Percentiles rank a stretch among this genome's conserved stretches.
These are phyloP conservation scores for Halichoeres trimaculatus DNA, from an alignment of 2,113 vertebrate species.

Conservation along the genomic window DNA sequence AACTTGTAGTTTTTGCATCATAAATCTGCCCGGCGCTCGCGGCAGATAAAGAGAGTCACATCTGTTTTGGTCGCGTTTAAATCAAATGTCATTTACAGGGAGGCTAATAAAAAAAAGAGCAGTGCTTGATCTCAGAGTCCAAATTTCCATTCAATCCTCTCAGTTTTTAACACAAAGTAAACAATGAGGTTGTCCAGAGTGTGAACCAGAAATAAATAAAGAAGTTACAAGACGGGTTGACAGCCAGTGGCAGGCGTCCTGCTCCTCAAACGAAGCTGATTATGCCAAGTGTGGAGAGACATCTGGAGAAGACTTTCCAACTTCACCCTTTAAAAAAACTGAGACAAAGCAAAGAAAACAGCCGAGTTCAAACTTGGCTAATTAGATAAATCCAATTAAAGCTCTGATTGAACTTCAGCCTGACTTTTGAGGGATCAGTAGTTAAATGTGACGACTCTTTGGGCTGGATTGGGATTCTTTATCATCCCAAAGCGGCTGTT, in stretches of 20 bases:
- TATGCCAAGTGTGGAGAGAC: slow-evolving; percentile 14
- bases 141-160: slow-evolving; percentile 6
- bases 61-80: slow-evolving; percentile 57
- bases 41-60: slow-evolving; percentile 54
- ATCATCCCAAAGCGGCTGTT: too few species aligned
- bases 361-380: too few species aligned
- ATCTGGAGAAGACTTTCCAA: slow-evolving; percentile 31
- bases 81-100: slow-evolving; percentile 58
- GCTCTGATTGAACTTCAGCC: too few species aligned
- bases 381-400: too few species aligned
- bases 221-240: slow-evolving; percentile 13
- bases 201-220: slow-evolving; percentile 13
- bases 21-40: slow-evolving; percentile 62
- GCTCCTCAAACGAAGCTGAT: background rate
- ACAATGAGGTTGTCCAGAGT: slow-evolving; percentile 12
- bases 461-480: too few species aligned
- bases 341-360: too few species aligned
- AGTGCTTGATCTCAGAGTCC: slow-evolving; percentile 8
- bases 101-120: slow-evolving; percentile 29
- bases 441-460: too few species aligned
- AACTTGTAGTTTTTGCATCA: slow-evolving; percentile 48
- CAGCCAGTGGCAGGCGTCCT: slow-evolving; percentile 3
- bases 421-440: too few species aligned
- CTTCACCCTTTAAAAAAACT: too few species aligned
- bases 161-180: slow-evolving; percentile 16